These are phyloP conservation scores for Phataginus tricuspis DNA, from an alignment of 2,797 vertebrate species.

Conservation along the genomic window DNA sequence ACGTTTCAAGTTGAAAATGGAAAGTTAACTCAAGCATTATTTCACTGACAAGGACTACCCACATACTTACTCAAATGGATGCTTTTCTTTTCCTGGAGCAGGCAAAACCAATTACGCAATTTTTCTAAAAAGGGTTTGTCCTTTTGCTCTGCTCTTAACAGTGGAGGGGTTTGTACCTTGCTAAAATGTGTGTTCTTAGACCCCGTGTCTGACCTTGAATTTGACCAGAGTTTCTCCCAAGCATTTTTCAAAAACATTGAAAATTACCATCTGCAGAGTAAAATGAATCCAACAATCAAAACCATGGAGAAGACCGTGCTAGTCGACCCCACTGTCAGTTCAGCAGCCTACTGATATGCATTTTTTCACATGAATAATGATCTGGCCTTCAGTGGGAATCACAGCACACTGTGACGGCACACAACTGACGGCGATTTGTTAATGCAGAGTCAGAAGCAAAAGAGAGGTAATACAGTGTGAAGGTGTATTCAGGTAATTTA, in stretches of 20 bases:
- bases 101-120: constrained; percentile 51
- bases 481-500: not conserved
- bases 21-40: constrained; percentile 41
- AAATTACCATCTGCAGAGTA: not conserved
- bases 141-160: constrained; percentile 10
- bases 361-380: constrained; percentile 2
- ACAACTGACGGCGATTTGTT: not conserved
- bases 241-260: not conserved
- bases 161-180: not conserved
- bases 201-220: constrained; percentile 35
- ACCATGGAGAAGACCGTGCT: not conserved
- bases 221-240: constrained; percentile 12
- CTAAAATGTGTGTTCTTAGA: not conserved
- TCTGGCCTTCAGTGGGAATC: not conserved
- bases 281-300: not conserved
- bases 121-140: constrained; percentile 54
- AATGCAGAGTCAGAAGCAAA: constrained; percentile 15
- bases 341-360: not conserved
- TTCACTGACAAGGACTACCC: constrained; percentile 49
- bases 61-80: constrained; percentile 61
- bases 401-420: not conserved
- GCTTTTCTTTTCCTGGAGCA: constrained; percentile 13
- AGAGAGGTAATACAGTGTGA: not conserved
- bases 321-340: not conserved
- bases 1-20: constrained; percentile 55